phyloP scores from a whole-genome alignment of 2,888 invertebrate genomes.

The Tupiocoris notatus region DNA sequence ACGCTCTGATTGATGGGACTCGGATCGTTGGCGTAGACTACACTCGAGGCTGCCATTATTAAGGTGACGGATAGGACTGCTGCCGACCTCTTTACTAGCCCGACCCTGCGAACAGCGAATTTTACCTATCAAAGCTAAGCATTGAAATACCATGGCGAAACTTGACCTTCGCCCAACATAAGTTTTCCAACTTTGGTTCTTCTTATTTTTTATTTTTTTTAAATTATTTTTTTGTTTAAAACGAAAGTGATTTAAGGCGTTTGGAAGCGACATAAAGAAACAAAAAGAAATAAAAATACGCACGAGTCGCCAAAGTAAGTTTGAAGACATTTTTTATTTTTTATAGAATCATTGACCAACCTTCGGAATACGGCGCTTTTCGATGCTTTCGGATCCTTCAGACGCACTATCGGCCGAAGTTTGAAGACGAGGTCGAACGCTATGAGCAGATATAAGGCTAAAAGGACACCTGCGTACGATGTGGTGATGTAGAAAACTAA shows the following conservation, averaged over 20 bases:
- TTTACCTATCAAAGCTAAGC: no score
- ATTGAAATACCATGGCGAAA: no score
- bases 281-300: no score
- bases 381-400: constrained; percentile 34
- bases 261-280: no score
- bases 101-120: constrained; percentile 59
- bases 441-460: constrained; percentile 49
- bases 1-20: constrained; percentile 69
- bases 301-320: no score
- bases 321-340: no score
- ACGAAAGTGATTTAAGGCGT: no score
- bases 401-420: constrained; percentile 30
- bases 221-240: no score
- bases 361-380: constrained; percentile 20
- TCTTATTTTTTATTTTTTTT: no score
- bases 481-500: constrained; percentile 50
- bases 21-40: constrained; percentile 64
- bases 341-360: background rate
- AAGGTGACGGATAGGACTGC: constrained; percentile 62
- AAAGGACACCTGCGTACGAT: constrained; percentile 49
- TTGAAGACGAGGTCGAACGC: constrained; percentile 42
- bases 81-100: constrained; percentile 63
- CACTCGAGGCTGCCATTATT: constrained; percentile 62
- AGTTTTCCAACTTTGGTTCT: no score
- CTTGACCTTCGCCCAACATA: no score